These are phyloP conservation scores for honey bee (Apis mellifera) DNA, from an alignment of 1,140 invertebrate genomes.

Conservation along the genomic window DNA sequence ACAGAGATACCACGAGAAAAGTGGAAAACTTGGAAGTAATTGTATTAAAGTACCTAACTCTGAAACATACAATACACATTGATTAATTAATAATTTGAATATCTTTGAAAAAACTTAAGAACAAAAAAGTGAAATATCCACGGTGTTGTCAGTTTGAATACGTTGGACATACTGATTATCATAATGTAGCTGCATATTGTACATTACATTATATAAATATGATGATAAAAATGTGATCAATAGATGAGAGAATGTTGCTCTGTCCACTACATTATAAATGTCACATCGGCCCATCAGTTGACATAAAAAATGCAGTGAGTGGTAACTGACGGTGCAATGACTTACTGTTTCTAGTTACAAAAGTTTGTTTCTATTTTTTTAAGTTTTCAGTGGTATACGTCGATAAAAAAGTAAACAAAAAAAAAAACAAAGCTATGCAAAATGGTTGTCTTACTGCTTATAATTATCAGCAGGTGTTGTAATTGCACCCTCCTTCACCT, in stretches of 20 bases:
- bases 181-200: constrained; percentile 79
- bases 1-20: constrained; percentile 73
- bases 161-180: constrained; percentile 76
- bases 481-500: constrained; percentile 53
- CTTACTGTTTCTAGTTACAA: constrained; percentile 65
- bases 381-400: constrained; percentile 62
- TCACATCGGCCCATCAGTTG: constrained; percentile 57
- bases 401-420: constrained; percentile 47
- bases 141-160: constrained; percentile 76
- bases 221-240: constrained; percentile 76
- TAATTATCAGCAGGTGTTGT: constrained; percentile 37
- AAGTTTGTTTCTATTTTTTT: constrained; percentile 63
- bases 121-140: constrained; percentile 58
- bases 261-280: constrained; percentile 72
- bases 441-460: constrained; percentile 50
- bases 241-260: constrained; percentile 73
- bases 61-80: constrained; percentile 69
- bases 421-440: constrained; percentile 39
- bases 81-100: constrained; percentile 64
- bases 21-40: constrained; percentile 75
- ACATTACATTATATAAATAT: constrained; percentile 79
- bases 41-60: constrained; percentile 75
- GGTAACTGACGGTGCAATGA: constrained; percentile 63
- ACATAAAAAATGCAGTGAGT: constrained; percentile 56
- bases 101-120: constrained; percentile 47